Evolutionary conservation across 2,888 invertebrate species (phyloP).

Genomic region (Melieria picta): DNA sequence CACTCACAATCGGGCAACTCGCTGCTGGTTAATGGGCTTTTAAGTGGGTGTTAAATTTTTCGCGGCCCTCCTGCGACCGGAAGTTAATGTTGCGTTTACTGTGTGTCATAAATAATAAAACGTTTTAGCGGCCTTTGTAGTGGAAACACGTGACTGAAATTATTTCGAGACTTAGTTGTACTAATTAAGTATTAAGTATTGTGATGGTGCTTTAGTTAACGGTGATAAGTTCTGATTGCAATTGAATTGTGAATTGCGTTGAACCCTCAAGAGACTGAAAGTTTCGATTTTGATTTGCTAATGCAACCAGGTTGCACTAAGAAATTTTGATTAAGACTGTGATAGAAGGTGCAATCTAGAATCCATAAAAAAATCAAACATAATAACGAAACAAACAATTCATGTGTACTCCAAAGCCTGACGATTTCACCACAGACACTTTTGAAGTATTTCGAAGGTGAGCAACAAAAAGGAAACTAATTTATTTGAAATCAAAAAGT

Average conservation of each 20-base stretch:
- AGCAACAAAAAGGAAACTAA: not conserved
- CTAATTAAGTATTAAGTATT: slow-evolving; percentile 37
- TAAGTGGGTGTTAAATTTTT: slow-evolving; percentile 48
- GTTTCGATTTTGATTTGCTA: slow-evolving; percentile 17
- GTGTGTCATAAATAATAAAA: slow-evolving; percentile 34
- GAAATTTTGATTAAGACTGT: slow-evolving; percentile 24
- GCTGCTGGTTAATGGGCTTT: slow-evolving; percentile 45
- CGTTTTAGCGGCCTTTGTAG: slow-evolving; percentile 19
- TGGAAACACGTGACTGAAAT: slow-evolving; percentile 34
- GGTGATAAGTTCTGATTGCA: slow-evolving; percentile 37
- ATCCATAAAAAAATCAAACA: not conserved
- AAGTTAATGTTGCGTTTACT: slow-evolving; percentile 30
- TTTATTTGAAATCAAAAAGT: too few relatives aligned
- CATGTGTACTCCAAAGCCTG: slow-evolving; percentile 1
- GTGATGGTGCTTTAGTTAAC: slow-evolving; percentile 37
- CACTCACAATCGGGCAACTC: slow-evolving; percentile 17
- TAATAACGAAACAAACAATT: not conserved
- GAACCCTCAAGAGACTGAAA: slow-evolving; percentile 39
- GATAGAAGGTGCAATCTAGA: slow-evolving; percentile 10
- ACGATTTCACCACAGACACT: slow-evolving; percentile 29
- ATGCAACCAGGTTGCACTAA: slow-evolving; percentile 21
- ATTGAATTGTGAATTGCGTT: slow-evolving; percentile 39
- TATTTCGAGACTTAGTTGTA: slow-evolving; percentile 18
- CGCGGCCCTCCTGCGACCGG: slow-evolving; percentile 33
- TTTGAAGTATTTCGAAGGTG: slow-evolving; percentile 19